Percentiles rank a stretch among this genome's conserved stretches.
Conservation (phyloP, 2,888 invertebrate genomes). For the Rugalucina vietnamica region DNA sequence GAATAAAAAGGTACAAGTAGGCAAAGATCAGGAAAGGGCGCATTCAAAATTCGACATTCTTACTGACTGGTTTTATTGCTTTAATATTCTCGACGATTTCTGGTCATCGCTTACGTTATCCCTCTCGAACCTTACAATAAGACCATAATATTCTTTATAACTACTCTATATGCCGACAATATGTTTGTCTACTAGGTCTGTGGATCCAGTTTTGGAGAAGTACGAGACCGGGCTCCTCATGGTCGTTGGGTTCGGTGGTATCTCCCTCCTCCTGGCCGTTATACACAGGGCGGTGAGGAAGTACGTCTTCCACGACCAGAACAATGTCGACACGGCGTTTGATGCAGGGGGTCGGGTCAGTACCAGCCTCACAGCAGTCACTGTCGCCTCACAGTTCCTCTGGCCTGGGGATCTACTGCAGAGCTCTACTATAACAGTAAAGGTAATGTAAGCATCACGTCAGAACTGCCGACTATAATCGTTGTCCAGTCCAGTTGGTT, state of each 20-base stretch:
- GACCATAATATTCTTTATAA: not conserved
- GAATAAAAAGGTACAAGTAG: no score
- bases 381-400: slow-evolving; percentile 69
- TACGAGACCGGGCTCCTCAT: slow-evolving; percentile 66
- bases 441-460: slow-evolving; percentile 42
- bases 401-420: slow-evolving; percentile 72
- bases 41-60: no score
- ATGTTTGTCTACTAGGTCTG: slow-evolving; percentile 2
- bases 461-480: not conserved
- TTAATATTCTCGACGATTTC: not conserved
- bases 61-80: not conserved
- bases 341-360: slow-evolving; percentile 71
- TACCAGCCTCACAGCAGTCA: slow-evolving; percentile 68
- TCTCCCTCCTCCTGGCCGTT: slow-evolving; percentile 67
- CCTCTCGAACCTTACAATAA: not conserved
- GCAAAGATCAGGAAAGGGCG: no score
- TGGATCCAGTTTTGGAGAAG: slow-evolving; percentile 54
- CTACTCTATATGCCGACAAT: not conserved
- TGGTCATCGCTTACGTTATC: not conserved
- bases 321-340: slow-evolving; percentile 71
- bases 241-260: slow-evolving; percentile 69
- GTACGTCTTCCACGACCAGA: slow-evolving; percentile 68
- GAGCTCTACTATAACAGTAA: slow-evolving; percentile 68
- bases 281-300: slow-evolving; percentile 66
- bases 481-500: not conserved